These are phyloP conservation scores for Hylyphantes graminicola DNA, from an alignment of 1,140 invertebrate genomes.

Conservation along the genomic window DNA sequence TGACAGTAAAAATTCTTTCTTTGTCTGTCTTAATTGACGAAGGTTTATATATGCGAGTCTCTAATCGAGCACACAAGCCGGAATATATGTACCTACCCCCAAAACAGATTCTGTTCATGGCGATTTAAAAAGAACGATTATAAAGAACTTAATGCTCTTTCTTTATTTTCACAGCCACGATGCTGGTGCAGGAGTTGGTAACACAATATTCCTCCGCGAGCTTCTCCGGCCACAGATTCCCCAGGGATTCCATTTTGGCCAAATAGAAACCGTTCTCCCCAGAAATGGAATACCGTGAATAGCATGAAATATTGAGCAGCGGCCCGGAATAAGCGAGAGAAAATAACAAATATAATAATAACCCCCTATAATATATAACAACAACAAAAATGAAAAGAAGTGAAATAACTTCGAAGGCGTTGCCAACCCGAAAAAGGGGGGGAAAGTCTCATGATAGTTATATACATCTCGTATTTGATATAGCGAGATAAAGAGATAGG, in stretches of 20 bases:
- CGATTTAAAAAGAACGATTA: too few species aligned
- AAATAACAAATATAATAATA: conserved; percentile 57
- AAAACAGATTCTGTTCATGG: too few species aligned
- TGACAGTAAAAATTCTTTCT: too few species aligned
- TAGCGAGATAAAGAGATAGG: conserved; percentile 38
- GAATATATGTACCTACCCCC: too few species aligned
- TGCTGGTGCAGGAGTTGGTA: conserved; percentile 13
- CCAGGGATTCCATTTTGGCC: conserved; percentile 36
- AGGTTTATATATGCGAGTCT: too few species aligned
- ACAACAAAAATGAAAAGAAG: background rate
- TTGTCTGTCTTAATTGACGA: too few species aligned
- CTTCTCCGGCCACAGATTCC: background rate
- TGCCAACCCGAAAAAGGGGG: conserved; percentile 7
- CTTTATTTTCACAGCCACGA: background rate
- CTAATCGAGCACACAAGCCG: too few species aligned
- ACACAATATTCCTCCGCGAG: conserved; percentile 58
- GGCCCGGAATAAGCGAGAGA: conserved; percentile 45
- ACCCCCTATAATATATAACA: conserved; percentile 46
- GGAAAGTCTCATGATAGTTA: conserved; percentile 50
- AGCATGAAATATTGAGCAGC: conserved; percentile 57
- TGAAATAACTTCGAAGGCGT: conserved; percentile 43
- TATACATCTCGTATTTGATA: conserved; percentile 53
- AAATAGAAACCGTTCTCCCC: conserved; percentile 50
- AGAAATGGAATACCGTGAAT: conserved; percentile 58
- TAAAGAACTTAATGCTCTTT: too few species aligned